phyloP scores from a whole-genome alignment of 1,140 invertebrate species.

The Sinella curviseta region DNA sequence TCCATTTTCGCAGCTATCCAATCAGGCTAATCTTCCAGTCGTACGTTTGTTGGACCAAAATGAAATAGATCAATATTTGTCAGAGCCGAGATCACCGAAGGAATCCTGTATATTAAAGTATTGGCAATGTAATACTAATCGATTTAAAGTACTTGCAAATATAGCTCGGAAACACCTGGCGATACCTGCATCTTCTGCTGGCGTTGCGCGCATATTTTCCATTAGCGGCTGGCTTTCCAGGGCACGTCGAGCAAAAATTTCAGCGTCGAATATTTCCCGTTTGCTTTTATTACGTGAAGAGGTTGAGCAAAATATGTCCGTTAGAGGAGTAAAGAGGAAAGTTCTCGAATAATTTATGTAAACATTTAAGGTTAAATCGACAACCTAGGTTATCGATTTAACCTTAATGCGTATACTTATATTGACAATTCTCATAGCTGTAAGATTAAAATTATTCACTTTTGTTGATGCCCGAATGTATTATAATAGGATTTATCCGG shows the following conservation, averaged over 20 bases:
- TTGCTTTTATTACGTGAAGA: background rate
- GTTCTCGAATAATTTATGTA: too few relatives aligned
- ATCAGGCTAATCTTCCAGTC: background rate
- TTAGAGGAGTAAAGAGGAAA: too few relatives aligned
- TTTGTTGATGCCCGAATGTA: too few relatives aligned
- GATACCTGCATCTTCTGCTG: conserved; percentile 25
- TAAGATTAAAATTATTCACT: too few relatives aligned
- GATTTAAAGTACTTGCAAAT: conserved; percentile 29
- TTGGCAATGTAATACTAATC: conserved; percentile 41
- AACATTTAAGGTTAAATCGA: too few relatives aligned
- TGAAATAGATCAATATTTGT: conserved; percentile 14
- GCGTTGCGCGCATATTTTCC: conserved; percentile 16
- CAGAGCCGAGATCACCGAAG: background rate
- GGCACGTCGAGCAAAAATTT: background rate
- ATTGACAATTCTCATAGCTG: too few relatives aligned
- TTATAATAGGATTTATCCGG: too few relatives aligned
- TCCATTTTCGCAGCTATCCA: background rate
- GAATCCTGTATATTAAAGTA: conserved; percentile 36
- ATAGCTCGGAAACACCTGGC: conserved; percentile 7
- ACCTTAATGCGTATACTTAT: too few relatives aligned
- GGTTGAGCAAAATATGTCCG: too few relatives aligned
- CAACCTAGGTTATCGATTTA: too few relatives aligned
- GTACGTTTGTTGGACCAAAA: background rate
- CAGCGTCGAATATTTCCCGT: background rate
- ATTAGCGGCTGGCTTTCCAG: background rate